Base-by-base conservation (phyloP, 2,888 invertebrate genomes). In the Ormyrus pomaceus region DNA sequence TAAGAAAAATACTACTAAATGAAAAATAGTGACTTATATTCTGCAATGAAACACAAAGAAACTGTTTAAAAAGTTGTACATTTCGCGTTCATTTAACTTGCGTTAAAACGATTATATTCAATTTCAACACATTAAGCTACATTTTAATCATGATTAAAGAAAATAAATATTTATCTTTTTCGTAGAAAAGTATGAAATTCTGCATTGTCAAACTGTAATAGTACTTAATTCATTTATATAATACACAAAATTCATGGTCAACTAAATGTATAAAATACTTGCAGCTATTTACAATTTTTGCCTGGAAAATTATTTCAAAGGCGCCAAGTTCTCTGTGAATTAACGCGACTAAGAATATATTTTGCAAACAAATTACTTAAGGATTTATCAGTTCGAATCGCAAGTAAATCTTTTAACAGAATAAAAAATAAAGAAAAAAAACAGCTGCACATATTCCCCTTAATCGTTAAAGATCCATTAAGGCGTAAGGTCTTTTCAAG, bases 401-500 rank as follows among this genome's bases (percentile, higher is more conserved):
- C 51, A 65, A 53, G 13, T 65, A 59, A 62, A 64, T 74, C 58
- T 51, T 58, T 69, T 19, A 19, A 74, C 55, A 19, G 34, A 64
- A 74, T 13, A 68, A 59, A 50, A 79, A 68, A 66, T 53, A 45
- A 68, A 55, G 55, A 56, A 68, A 53, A 72, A 53, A 10, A 74
- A 62, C 62, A 79, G 62, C 69, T 74, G 56, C 66, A 51, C 48
- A 55, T 65, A 66, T 56, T 75, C 70, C 59, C 48, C 65, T 70
- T 45, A 73, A 45, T 77, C 51, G 62, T 61, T 80, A 80, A 72
- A 75, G 51, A 77, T 66, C 56, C 71, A 68, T 68, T 46, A 65
- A 75, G 61, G 66, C 68, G 80, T 76, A 76, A 71, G 66, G 66
- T 69, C 68, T 66, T 68, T 77, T 69, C 62, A 68, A 66, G 55